These are phyloP conservation scores for Centruroides vittatus DNA, from an alignment of 1,140 invertebrate species.

Conservation along the genomic window DNA sequence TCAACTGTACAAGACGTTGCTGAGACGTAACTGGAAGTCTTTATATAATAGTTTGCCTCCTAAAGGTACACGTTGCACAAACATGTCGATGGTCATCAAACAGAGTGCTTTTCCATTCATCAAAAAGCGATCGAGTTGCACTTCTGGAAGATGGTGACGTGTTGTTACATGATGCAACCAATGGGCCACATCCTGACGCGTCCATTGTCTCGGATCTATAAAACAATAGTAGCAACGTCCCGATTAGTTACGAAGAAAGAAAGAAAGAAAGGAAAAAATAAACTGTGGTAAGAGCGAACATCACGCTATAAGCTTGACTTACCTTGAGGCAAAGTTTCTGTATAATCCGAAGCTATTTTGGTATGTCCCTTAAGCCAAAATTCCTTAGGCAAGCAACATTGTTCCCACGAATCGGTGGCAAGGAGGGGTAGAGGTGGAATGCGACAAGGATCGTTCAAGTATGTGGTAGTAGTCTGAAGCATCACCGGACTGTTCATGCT, in stretches of 20 bases:
- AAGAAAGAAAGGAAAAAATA: background rate
- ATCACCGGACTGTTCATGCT: too few species aligned
- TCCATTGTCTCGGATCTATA: conserved; percentile 52
- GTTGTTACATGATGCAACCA: conserved; percentile 45
- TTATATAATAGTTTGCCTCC: conserved; percentile 50
- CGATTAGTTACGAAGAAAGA: background rate
- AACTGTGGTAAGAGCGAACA: background rate
- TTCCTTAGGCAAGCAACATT: too few species aligned
- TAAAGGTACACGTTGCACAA: conserved; percentile 47
- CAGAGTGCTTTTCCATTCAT: conserved; percentile 66
- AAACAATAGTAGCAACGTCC: conserved; percentile 11
- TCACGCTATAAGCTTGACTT: background rate
- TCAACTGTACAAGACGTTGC: conserved; percentile 28
- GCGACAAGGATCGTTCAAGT: too few species aligned
- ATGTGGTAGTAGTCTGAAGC: too few species aligned
- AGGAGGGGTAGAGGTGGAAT: too few species aligned
- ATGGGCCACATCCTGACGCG: conserved; percentile 43
- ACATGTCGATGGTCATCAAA: conserved; percentile 57
- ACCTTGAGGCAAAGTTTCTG: too few species aligned
- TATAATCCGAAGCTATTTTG: too few species aligned
- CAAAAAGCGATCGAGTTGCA: conserved; percentile 43
- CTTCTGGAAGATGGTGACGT: conserved; percentile 41
- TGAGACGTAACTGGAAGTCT: conserved; percentile 34
- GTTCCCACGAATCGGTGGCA: too few species aligned
- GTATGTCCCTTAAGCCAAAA: too few species aligned